These are phyloP conservation scores for Invenusta paracnida DNA, from an alignment of 2,888 invertebrate genomes.

Conservation along the genomic window DNA sequence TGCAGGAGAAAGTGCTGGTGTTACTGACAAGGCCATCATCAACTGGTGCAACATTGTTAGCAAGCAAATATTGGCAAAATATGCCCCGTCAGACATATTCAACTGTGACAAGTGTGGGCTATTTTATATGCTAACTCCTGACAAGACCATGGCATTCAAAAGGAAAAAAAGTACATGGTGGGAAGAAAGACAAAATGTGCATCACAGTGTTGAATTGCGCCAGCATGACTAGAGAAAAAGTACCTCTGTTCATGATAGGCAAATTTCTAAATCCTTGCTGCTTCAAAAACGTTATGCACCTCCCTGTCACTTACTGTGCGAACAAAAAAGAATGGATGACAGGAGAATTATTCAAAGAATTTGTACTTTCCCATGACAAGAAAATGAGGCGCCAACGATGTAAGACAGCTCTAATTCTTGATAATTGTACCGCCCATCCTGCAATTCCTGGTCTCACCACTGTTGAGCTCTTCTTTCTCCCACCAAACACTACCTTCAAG, in stretches of 20 bases:
- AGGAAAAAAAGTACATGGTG: too few relatives aligned
- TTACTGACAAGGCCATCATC: too few relatives aligned
- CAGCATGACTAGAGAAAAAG: too few relatives aligned
- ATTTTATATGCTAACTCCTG: too few relatives aligned
- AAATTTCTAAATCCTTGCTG: neutral
- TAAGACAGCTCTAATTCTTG: neutral
- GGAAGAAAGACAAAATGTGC: too few relatives aligned
- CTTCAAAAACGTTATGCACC: neutral
- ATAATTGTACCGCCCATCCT: neutral
- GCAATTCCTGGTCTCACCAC: neutral
- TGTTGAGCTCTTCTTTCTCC: neutral
- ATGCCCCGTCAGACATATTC: too few relatives aligned
- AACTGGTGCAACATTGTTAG: too few relatives aligned
- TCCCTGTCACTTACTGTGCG: neutral
- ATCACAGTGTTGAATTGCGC: too few relatives aligned
- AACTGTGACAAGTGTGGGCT: too few relatives aligned
- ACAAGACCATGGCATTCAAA: too few relatives aligned
- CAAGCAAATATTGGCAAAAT: too few relatives aligned
- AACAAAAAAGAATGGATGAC: neutral
- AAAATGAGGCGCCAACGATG: neutral
- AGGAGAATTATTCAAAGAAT: neutral
- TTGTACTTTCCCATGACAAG: neutral
- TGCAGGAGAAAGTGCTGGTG: too few relatives aligned
- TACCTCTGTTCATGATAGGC: neutral
- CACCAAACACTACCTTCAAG: neutral